These are phyloP conservation scores for Brachyptera putata DNA, from an alignment of 2,888 invertebrate species.

Conservation along the genomic window DNA sequence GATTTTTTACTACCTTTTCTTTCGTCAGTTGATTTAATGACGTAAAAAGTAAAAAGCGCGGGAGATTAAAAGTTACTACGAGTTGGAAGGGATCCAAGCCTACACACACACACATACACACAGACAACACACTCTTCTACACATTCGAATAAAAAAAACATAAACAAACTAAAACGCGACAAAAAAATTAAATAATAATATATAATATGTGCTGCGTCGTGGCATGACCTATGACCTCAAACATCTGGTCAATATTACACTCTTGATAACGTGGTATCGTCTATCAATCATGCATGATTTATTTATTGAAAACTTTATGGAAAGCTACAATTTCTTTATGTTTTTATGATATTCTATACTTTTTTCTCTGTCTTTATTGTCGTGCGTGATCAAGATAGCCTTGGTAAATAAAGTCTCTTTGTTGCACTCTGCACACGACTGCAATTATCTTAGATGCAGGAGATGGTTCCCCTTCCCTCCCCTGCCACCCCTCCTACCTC, in stretches of 20 bases:
- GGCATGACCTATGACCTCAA: constrained; percentile 7
- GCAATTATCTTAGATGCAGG: constrained; percentile 13
- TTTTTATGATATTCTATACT: constrained; percentile 4
- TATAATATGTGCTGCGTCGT: background rate
- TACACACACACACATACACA: background rate
- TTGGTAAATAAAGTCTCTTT: constrained; percentile 11
- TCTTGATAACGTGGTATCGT: background rate
- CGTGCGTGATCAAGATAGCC: constrained; percentile 12
- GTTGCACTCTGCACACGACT: constrained; percentile 20
- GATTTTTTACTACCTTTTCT: background rate
- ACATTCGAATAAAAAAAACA: background rate
- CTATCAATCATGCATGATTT: constrained; percentile 2
- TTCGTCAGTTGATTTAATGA: background rate
- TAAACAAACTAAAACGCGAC: background rate
- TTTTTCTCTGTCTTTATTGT: background rate
- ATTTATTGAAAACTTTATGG: background rate
- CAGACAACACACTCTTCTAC: no score
- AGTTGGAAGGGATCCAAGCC: background rate
- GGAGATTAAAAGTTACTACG: constrained; percentile 16
- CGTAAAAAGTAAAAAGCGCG: constrained; percentile 6
- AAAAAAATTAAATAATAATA: background rate
- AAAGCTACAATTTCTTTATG: background rate
- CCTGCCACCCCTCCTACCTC: background rate
- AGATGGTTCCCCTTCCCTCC: background rate
- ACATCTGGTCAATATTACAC: constrained; percentile 2